Base-by-base conservation (phyloP, 2,113 vertebrate genomes). In the Colinus virginianus region DNA sequence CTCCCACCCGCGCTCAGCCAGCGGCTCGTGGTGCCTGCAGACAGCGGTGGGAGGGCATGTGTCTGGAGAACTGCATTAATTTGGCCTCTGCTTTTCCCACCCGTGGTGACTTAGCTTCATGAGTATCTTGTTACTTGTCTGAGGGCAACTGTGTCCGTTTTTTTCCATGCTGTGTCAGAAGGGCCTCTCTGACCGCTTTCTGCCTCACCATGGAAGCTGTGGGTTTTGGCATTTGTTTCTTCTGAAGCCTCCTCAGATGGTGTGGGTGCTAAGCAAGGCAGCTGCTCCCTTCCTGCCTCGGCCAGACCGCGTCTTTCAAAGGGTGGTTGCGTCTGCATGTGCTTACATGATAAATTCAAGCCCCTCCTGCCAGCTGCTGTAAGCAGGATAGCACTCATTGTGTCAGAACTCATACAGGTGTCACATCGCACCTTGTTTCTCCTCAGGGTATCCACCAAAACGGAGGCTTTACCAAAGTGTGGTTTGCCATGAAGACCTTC, bases 401-500 rank as follows among this genome's bases (percentile, higher is more conserved):
- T 28, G 42, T 20, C 8, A 38, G 76, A 72, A 17, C 48, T 28
- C 28, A 13, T 2, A 18, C 28, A 30, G 51, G 40, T 10, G 5
- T 23, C 84, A 16, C 15, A 8, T 48, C 53, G 28, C 34, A 16
- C 66, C 15, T 71, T 64, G 69, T 4, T 90, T 49, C 90, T 56
- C 67, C 78, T 40, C 45, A 99, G 99, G 96, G 98, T 64, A 99
- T 99, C 93, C 99, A 99, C 85, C 99, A 99, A 88, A 99, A 99
- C 0, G 99, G 99, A 49, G 99, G 99, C 77, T 99, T 99, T 94
- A 99, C 99, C 17, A 98, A 99, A 76, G 99, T 99, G 62, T 99
- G 99, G 99, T 99, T 99, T 94, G 99, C 99, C 91, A 99, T 99
- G 99, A 99, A 99, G 98, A 99, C 99, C 12, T 99, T 99, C 97